Evolutionary conservation across 2,888 invertebrate species (phyloP).

Genomic region (Callosobruchus maculatus): DNA sequence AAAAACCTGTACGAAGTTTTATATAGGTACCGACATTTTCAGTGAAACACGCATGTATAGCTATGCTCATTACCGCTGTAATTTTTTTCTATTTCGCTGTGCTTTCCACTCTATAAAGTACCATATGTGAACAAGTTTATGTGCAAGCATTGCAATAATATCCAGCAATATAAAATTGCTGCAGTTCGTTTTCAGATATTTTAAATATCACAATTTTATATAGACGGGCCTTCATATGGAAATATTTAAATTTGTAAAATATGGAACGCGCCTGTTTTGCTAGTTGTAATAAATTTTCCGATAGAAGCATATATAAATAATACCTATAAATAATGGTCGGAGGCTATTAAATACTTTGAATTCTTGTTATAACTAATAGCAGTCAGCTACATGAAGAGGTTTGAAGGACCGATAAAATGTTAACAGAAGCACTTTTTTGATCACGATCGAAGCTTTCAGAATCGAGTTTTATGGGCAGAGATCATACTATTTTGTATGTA

Average conservation of each 20-base stretch:
- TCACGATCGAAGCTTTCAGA: too few species aligned
- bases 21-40: too few species aligned
- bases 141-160: neutral
- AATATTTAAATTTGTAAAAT: neutral
- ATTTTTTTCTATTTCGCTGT: neutral
- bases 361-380: neutral
- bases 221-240: neutral
- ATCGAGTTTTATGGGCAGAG: too few species aligned
- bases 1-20: too few species aligned
- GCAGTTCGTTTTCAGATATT: neutral
- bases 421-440: too few species aligned
- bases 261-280: neutral
- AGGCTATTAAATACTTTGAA: neutral
- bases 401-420: too few species aligned
- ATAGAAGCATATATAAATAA: neutral
- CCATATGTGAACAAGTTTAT: neutral
- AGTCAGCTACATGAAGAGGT: neutral
- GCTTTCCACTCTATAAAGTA: neutral
- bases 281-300: neutral
- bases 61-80: neutral
- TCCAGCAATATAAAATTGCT: neutral
- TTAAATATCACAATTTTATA: neutral
- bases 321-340: neutral
- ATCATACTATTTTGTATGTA: too few species aligned
- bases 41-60: too few species aligned